Conservation (phyloP, 2,888 invertebrate species). For the Teleogryllus oceanicus region DNA sequence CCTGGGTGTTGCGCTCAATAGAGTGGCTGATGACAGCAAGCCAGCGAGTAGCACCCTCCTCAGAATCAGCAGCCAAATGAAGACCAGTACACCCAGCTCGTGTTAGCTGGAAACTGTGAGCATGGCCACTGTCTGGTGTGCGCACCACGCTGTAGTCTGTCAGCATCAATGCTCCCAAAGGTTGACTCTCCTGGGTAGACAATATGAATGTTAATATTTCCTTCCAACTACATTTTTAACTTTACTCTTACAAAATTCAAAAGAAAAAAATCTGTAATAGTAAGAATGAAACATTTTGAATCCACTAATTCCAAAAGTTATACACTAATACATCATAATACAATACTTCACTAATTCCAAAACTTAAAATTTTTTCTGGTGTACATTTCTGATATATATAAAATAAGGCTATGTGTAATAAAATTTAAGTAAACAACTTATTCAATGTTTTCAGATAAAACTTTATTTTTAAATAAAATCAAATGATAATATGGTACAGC, state of each 20-base stretch:
- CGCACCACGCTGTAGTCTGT: conserved; percentile 72
- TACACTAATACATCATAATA: neutral
- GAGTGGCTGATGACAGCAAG: conserved; percentile 73
- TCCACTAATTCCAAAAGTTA: neutral
- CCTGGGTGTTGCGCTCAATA: conserved; percentile 69
- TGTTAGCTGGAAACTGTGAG: conserved; percentile 62
- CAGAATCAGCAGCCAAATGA: conserved; percentile 75
- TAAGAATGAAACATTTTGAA: neutral
- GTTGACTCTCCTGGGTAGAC: conserved; percentile 71
- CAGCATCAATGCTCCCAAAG: conserved; percentile 84
- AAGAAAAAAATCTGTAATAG: neutral
- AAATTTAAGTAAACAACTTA: no score
- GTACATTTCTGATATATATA: no score
- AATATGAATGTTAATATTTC: neutral
- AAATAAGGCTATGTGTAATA: no score
- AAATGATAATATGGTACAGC: no score
- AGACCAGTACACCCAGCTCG: conserved; percentile 59
- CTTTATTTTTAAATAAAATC: no score
- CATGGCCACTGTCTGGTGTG: conserved; percentile 61
- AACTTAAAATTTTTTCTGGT: no score
- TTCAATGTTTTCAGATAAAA: no score
- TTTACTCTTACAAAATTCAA: neutral
- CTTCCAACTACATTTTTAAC: neutral
- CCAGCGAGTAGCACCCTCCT: conserved; percentile 72
- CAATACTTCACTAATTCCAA: no score